A percentile compares a stretch with the other conserved stretches of the same genome.
Conservation (phyloP, 2,888 invertebrate species). For the Phaedon cochleariae region DNA sequence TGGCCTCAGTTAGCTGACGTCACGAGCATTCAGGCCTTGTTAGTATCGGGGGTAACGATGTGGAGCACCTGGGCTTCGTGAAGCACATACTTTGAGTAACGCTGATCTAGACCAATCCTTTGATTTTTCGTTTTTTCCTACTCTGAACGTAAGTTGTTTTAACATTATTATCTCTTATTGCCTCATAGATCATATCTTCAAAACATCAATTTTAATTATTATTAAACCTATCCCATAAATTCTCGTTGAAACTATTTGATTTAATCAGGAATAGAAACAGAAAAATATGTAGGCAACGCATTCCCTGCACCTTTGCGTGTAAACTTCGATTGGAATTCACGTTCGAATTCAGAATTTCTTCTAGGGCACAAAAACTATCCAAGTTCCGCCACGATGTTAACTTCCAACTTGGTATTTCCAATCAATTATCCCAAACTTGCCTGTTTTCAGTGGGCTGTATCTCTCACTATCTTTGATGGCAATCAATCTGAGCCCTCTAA, state of each 20-base stretch:
- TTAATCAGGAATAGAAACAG: not conserved
- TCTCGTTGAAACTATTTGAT: not conserved
- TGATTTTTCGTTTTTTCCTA: too few species aligned
- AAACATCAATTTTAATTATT: too few species aligned
- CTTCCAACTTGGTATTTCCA: conserved; percentile 12
- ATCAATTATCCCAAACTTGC: conserved; percentile 34
- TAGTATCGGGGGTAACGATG: too few species aligned
- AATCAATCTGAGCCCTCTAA: conserved; percentile 37
- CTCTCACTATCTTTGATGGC: conserved; percentile 35
- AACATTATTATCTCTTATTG: too few species aligned
- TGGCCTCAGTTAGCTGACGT: too few species aligned
- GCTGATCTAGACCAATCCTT: too few species aligned
- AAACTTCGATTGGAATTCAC: not conserved
- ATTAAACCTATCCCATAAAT: not conserved
- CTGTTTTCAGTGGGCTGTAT: conserved; percentile 30
- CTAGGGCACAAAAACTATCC: not conserved
- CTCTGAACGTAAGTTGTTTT: too few species aligned
- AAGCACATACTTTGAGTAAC: too few species aligned
- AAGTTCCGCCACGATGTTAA: not conserved
- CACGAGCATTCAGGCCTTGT: too few species aligned
- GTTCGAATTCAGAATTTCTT: not conserved
- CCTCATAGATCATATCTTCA: not conserved
- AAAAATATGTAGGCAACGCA: not conserved
- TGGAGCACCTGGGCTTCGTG: too few species aligned
- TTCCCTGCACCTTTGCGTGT: too few species aligned